Base-by-base conservation (phyloP, 2,797 vertebrate species). In the Melanotaenia parkinsoni region DNA sequence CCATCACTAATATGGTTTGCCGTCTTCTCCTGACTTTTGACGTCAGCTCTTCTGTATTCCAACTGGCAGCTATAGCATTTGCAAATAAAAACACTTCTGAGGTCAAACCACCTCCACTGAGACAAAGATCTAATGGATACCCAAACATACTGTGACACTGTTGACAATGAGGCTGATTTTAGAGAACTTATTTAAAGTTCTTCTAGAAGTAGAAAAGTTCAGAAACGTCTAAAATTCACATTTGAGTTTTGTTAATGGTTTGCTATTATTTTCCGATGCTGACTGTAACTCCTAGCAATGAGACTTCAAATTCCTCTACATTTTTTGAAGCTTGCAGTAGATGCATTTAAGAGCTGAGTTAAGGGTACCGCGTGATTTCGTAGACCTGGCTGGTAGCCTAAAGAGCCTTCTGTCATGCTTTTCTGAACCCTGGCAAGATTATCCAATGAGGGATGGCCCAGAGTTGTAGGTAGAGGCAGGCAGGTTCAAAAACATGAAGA, bases 381-480 rank as follows among this genome's bases (percentile, higher is more conserved):
- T 16, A 53, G 77, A 73, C 43, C 71, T 86, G 76, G 74, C 77
- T 8, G 7, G 35, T 14, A 40, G 82, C 80, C 82, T 50, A 68
- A 70, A 70, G 56, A 71, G 74, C 70, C 64, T 60, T 69, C 77
- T 35, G 72, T 77, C 72, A 81, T 73, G 74, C 66, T 58, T 75
- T 80, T 77, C 54, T 60, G 58, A 63, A 71, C 70, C 45, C 40
- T 70, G 80, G 80, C 73, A 77, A 77, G 67, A 26, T 63, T 70
- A 77, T 68, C 38, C 26, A 58, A 37, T 45, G 63, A 76, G 63
- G 75, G 79, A 86, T 88, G 82, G 86, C 76, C 86, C 76, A 79
- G 73, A 77, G 51, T 70, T 81, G 74, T 73, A 61, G 71, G 79
- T 58, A 76, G 57, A 76, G 65, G 72, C 67, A 69, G 67, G 58